Conservation (phyloP, 2,113 vertebrate genomes). For the Pimephales promelas region DNA sequence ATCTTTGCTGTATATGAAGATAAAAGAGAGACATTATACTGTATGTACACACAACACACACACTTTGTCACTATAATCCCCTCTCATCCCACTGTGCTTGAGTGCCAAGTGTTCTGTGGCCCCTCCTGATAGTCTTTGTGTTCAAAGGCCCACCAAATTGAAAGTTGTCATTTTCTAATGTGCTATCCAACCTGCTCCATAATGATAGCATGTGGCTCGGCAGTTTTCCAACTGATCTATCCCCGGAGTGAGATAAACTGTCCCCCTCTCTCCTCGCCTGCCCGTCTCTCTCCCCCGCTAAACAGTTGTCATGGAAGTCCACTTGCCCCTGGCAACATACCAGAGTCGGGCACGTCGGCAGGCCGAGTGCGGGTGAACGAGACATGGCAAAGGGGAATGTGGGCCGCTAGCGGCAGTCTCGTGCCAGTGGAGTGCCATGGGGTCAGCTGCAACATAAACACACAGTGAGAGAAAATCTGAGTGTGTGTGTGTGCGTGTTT, state of each 20-base stretch:
- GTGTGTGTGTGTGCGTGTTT: not conserved
- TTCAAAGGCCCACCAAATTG: conserved; percentile 44
- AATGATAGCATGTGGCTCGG: conserved; percentile 47
- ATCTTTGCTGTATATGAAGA: conserved; percentile 10
- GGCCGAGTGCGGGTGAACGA: not conserved
- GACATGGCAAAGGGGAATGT: conserved; percentile 1
- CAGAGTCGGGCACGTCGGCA: conserved; percentile 42
- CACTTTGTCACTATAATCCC: conserved; percentile 16
- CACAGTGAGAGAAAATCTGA: not conserved
- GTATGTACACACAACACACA: not conserved
- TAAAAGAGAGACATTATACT: conserved; percentile 5
- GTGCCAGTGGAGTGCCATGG: conserved; percentile 18
- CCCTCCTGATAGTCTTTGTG: conserved; percentile 31
- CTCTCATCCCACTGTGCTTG: conserved; percentile 10
- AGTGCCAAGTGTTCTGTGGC: not conserved
- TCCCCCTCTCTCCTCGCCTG: conserved; percentile 7
- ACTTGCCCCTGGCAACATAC: conserved; percentile 44
- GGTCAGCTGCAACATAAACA: conserved; percentile 55
- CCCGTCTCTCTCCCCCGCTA: conserved; percentile 28
- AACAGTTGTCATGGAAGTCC: conserved; percentile 49
- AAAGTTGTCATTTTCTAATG: conserved; percentile 44
- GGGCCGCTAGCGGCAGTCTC: conserved; percentile 18
- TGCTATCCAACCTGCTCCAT: conserved; percentile 41
- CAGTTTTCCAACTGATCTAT: conserved; percentile 39
- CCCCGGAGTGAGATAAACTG: conserved; percentile 9